Conservation (phyloP, 2,888 invertebrate genomes). For the Netelia inedita region DNA sequence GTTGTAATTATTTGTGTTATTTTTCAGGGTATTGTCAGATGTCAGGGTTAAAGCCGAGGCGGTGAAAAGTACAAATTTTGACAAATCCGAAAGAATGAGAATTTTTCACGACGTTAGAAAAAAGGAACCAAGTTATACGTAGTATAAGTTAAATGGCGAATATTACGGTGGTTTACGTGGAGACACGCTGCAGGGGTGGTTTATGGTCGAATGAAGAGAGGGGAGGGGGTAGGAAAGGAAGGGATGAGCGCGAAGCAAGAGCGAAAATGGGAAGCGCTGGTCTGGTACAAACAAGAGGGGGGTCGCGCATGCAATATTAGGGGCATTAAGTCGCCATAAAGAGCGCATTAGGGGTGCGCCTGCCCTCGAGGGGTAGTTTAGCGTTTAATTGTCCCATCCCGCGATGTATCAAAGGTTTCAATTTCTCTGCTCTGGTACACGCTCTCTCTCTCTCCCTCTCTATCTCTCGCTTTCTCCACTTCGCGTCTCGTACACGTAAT, state of each 20-base stretch:
- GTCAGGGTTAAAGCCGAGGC: too few relatives aligned
- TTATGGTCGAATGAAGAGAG: conserved; percentile 11
- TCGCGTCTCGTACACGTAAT: not conserved
- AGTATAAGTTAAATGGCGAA: conserved; percentile 27
- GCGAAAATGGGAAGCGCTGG: conserved; percentile 82
- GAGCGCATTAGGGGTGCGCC: conserved; percentile 84
- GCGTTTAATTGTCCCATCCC: conserved; percentile 85
- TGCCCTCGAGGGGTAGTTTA: conserved; percentile 85
- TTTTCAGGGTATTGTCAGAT: too few relatives aligned
- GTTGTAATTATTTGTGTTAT: too few relatives aligned
- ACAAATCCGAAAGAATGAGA: too few relatives aligned
- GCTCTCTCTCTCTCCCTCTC: conserved; percentile 28
- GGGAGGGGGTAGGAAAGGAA: conserved; percentile 11
- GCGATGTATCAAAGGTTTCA: conserved; percentile 84
- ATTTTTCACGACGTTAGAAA: not conserved
- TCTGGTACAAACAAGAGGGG: conserved; percentile 83
- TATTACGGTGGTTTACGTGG: conserved; percentile 1
- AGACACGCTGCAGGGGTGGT: conserved; percentile 2
- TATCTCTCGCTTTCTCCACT: conserved; percentile 18
- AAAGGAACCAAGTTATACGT: not conserved
- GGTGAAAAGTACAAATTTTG: too few relatives aligned
- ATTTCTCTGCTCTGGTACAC: conserved; percentile 83
- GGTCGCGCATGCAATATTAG: conserved; percentile 83
- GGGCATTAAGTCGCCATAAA: conserved; percentile 85
- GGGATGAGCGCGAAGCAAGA: conserved; percentile 11